Conservation (phyloP, 2,113 vertebrate species). For the Ginglymostoma cirratum region DNA sequence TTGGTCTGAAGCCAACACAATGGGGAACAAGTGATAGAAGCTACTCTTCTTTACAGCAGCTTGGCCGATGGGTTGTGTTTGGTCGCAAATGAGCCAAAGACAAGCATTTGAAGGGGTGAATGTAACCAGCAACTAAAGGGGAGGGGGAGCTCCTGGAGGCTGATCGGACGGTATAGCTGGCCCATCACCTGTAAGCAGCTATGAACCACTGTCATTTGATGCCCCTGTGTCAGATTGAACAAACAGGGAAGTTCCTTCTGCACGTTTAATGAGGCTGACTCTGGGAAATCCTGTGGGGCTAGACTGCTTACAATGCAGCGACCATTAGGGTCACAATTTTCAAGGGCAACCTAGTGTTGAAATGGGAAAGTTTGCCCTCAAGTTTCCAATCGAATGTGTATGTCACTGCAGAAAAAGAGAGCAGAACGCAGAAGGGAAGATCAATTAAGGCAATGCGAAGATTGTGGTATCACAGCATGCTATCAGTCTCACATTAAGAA, state of each 20-base stretch:
- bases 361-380: background rate
- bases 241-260: background rate
- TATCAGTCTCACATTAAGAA: background rate
- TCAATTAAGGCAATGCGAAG: background rate
- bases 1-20: background rate
- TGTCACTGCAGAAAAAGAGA: background rate
- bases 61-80: background rate
- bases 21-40: background rate
- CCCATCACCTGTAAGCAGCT: background rate
- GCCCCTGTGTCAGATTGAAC: too few relatives aligned
- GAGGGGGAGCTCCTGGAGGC: background rate
- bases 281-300: background rate
- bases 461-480: background rate
- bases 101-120: background rate
- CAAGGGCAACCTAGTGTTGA: background rate
- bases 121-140: background rate
- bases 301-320: background rate
- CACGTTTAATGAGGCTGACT: background rate
- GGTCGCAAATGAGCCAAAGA: background rate
- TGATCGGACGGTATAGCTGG: background rate
- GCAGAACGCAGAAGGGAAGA: background rate
- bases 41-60: background rate
- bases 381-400: background rate
- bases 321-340: background rate
- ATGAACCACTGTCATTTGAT: background rate